phyloP scores from a whole-genome alignment of 2,888 invertebrate genomes.

The Operophtera brumata region DNA sequence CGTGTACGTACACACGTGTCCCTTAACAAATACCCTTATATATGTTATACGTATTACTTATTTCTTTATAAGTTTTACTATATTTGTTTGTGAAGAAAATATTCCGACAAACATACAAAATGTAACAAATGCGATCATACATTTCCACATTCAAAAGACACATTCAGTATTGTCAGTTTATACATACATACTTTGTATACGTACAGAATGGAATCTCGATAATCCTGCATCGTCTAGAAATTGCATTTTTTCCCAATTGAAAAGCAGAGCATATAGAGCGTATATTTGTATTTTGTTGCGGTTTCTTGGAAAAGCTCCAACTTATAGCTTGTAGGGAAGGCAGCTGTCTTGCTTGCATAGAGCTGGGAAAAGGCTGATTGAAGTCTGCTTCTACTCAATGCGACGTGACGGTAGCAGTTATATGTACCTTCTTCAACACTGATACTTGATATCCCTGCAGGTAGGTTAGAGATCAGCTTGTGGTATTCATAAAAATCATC shows the following conservation, averaged over 20 bases:
- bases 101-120: background rate
- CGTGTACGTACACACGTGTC: too few species aligned
- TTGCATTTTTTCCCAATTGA: conserved; percentile 31
- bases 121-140: conserved; percentile 16
- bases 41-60: too few species aligned
- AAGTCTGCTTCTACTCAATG: too few species aligned
- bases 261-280: conserved; percentile 20
- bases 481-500: too few species aligned
- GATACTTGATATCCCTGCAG: too few species aligned
- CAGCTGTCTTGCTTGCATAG: background rate
- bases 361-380: too few species aligned
- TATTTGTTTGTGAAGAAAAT: too few species aligned
- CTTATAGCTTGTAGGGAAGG: conserved; percentile 2
- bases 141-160: conserved; percentile 13
- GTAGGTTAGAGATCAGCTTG: too few species aligned
- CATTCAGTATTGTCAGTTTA: conserved; percentile 29
- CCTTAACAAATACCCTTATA: too few species aligned
- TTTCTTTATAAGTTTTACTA: too few species aligned
- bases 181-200: conserved; percentile 17
- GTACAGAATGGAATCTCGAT: conserved; percentile 20
- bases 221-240: conserved; percentile 27
- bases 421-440: too few species aligned
- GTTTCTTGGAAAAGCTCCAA: conserved; percentile 31
- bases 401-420: too few species aligned
- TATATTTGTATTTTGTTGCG: conserved; percentile 29